Conservation (phyloP, 2,113 vertebrate species). For the Cyanoramphus novaezelandiae region DNA sequence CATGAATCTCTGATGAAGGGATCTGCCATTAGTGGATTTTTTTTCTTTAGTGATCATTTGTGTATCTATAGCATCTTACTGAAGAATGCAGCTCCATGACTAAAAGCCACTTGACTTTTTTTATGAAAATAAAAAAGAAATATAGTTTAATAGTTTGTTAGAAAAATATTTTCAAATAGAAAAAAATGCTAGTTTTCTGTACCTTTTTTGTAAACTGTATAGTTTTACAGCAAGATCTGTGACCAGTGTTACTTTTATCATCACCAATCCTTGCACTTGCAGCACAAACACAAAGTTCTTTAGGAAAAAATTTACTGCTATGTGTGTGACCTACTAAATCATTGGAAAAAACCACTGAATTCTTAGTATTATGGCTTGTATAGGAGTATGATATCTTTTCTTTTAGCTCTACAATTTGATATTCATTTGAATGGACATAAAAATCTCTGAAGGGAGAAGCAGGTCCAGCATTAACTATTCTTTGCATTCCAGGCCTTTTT, state of each 20-base stretch:
- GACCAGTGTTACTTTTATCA: background rate
- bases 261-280: background rate
- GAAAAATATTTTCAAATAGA: constrained; percentile 7
- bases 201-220: constrained; percentile 2
- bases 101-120: background rate
- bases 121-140: background rate
- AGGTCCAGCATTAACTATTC: background rate
- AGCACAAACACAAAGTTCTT: background rate
- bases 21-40: background rate
- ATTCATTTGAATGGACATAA: background rate
- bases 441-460: background rate
- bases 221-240: background rate
- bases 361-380: background rate
- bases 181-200: background rate
- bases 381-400: background rate
- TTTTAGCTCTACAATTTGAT: background rate
- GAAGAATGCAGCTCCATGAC: background rate
- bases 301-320: background rate
- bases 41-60: background rate
- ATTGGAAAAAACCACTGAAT: background rate
- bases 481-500: background rate
- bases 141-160: background rate
- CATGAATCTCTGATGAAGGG: background rate
- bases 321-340: background rate
- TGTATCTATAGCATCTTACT: background rate